Conservation (phyloP, 53 echinoderm and acorn worm species). For the Actinopyga echinites region DNA sequence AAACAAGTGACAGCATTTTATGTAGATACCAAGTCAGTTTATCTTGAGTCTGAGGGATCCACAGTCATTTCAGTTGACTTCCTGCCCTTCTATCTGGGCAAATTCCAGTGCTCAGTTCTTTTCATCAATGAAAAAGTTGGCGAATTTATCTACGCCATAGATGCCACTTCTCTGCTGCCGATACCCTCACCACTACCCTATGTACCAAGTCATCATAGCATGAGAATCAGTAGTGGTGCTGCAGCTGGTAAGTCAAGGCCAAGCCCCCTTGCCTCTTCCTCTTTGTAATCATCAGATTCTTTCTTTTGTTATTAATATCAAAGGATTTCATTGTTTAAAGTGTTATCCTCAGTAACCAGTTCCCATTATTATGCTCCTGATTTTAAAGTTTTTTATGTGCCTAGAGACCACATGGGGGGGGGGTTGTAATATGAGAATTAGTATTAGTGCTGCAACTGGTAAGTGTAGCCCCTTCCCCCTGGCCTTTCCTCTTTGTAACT, state of each 20-base stretch:
- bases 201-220: conserved; percentile 79
- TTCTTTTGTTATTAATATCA: no score
- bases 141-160: conserved; percentile 90
- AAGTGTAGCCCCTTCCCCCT: no score
- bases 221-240: conserved; percentile 94
- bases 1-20: conserved; percentile 75
- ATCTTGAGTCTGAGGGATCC: conserved; percentile 63
- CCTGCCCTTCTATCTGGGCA: conserved; percentile 92
- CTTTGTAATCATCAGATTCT: no score
- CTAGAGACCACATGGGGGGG: no score
- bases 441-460: no score
- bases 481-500: no score
- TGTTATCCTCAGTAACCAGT: no score
- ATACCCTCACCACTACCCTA: conserved; percentile 72
- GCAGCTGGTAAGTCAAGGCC: conserved; percentile 82
- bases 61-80: conserved; percentile 83
- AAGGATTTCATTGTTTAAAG: no score
- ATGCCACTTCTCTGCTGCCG: conserved; percentile 79
- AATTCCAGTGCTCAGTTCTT: conserved; percentile 85
- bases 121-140: conserved; percentile 87
- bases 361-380: no score
- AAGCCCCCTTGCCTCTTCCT: no score
- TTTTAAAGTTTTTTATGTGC: no score
- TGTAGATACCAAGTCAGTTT: conserved; percentile 67
- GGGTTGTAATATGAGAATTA: no score